These are phyloP conservation scores for Dugesia japonica DNA, from an alignment of 2,888 invertebrate species.

Conservation along the genomic window DNA sequence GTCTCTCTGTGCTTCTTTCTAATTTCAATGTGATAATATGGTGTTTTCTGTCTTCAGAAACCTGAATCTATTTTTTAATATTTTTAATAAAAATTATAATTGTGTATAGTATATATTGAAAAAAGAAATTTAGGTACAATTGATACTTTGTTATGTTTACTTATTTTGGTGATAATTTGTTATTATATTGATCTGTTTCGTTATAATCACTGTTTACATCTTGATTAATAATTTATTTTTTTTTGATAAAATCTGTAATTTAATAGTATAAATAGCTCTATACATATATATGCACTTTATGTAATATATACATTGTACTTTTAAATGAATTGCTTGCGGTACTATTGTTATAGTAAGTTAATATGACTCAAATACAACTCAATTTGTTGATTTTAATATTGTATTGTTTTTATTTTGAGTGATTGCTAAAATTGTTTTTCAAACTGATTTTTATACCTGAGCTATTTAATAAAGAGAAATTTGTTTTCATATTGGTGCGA, in stretches of 20 bases:
- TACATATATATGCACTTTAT: constrained; percentile 20
- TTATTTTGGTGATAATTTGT: constrained; percentile 20
- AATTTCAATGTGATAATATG: constrained; percentile 3
- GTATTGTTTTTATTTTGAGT: background rate
- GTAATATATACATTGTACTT: constrained; percentile 16
- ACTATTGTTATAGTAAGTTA: constrained; percentile 14
- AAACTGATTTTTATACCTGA: too few relatives aligned
- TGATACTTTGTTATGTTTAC: constrained; percentile 17
- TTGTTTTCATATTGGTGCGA: too few relatives aligned
- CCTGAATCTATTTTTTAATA: constrained; percentile 15
- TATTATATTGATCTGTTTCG: background rate
- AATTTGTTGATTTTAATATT: constrained; percentile 20
- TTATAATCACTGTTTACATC: constrained; percentile 15
- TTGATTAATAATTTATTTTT: constrained; percentile 20
- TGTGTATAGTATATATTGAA: background rate
- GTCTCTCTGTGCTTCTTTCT: constrained; percentile 1
- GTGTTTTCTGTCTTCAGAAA: background rate
- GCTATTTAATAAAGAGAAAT: too few relatives aligned
- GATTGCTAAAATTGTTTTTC: background rate
- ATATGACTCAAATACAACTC: constrained; percentile 16
- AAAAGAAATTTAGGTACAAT: constrained; percentile 4
- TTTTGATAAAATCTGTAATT: constrained; percentile 9
- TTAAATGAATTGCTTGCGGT: constrained; percentile 20
- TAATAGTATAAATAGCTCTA: constrained; percentile 20
- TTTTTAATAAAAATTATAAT: constrained; percentile 5